These are phyloP conservation scores for Drosophila parvula DNA, from an alignment of 1,140 invertebrate species.

Conservation along the genomic window DNA sequence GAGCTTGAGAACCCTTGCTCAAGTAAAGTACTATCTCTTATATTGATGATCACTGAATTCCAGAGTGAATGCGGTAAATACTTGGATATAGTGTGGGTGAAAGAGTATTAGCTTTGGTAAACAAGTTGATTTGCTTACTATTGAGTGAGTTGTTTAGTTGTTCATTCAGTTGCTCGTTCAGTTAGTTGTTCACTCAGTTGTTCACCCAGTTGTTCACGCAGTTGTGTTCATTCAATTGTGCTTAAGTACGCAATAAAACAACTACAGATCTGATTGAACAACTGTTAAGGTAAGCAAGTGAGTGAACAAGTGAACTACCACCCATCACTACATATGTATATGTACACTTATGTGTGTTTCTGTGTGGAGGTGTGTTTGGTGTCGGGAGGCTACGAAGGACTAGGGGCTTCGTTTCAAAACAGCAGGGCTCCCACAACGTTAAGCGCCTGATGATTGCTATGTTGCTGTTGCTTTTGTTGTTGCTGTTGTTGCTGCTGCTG, in stretches of 20 bases:
- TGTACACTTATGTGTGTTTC: background rate
- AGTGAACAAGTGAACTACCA: slow-evolving; percentile 1
- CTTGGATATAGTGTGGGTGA: background rate
- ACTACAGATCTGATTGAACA: background rate
- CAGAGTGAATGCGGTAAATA: background rate
- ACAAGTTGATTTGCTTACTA: background rate
- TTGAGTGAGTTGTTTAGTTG: background rate
- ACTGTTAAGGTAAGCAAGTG: background rate
- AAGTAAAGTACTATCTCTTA: no score
- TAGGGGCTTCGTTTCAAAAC: slow-evolving; percentile 43
- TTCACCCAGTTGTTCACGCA: background rate
- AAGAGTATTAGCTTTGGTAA: background rate
- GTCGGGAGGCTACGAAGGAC: slow-evolving; percentile 9
- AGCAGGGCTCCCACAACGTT: slow-evolving; percentile 64
- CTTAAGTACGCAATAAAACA: background rate
- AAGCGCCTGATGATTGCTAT: slow-evolving; percentile 57
- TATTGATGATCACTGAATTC: background rate
- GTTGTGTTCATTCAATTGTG: no score
- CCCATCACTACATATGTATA: slow-evolving; percentile 25
- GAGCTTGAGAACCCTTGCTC: background rate
- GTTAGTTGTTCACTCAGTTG: background rate
- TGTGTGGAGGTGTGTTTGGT: slow-evolving; percentile 9
- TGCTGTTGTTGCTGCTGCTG: slow-evolving; percentile 50
- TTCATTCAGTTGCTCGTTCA: background rate
- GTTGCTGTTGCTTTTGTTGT: slow-evolving; percentile 45